Evolutionary conservation across 1,140 invertebrate genomes (phyloP).

Genomic region (Semibalanus balanoides): DNA sequence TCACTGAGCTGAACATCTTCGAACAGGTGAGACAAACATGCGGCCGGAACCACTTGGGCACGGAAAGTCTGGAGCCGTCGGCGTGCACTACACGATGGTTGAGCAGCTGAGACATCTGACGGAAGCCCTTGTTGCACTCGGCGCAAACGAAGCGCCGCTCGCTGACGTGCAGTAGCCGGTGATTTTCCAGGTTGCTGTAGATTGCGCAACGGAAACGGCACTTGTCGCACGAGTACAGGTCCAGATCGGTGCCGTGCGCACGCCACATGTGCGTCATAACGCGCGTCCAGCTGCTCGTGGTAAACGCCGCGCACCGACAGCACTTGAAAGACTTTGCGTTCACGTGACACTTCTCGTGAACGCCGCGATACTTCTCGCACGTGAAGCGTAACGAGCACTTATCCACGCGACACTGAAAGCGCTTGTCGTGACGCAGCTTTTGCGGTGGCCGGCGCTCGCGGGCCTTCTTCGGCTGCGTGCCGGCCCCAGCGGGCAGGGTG

Average conservation of each 20-base stretch:
- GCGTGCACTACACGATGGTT: slow-evolving; percentile 35
- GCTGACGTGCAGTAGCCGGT: slow-evolving; percentile 50
- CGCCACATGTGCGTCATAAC: slow-evolving; percentile 30
- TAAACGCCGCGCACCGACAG: neutral
- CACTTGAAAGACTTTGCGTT: neutral
- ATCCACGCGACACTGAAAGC: neutral
- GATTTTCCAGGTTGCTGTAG: slow-evolving; percentile 45
- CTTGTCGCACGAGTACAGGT: slow-evolving; percentile 27
- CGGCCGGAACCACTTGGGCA: neutral
- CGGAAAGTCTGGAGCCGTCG: neutral
- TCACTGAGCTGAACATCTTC: neutral
- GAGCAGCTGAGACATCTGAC: slow-evolving; percentile 53
- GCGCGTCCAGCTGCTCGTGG: slow-evolving; percentile 22
- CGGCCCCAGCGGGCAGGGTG: too few relatives aligned
- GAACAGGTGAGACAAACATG: neutral
- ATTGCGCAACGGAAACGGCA: slow-evolving; percentile 23
- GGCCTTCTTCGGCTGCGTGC: neutral
- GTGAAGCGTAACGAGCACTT: neutral
- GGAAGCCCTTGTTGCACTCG: slow-evolving; percentile 55
- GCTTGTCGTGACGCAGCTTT: neutral
- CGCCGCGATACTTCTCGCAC: neutral
- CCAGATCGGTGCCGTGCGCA: slow-evolving; percentile 27
- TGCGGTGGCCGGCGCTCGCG: neutral
- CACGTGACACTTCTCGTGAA: neutral
- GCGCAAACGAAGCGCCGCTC: slow-evolving; percentile 46